A percentile compares a stretch with the other conserved stretches of the same genome.
phyloP scores from a whole-genome alignment of 2,113 vertebrate genomes.

The Rhea pennata region DNA sequence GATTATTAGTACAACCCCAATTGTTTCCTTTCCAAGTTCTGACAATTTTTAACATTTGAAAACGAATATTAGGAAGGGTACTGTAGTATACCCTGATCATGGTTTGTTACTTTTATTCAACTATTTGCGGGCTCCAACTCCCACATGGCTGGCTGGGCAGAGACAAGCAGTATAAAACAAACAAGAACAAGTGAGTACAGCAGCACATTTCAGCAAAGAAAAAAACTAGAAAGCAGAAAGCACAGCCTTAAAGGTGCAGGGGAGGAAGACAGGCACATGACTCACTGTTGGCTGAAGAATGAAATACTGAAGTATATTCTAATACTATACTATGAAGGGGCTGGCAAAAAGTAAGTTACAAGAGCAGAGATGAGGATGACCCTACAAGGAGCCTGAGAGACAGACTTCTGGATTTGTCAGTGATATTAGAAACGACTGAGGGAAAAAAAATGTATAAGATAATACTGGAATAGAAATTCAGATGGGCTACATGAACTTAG shows the following conservation, averaged over 20 bases:
- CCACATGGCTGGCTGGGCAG: background rate
- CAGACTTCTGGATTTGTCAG: background rate
- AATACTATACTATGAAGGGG: background rate
- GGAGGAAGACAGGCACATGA: background rate
- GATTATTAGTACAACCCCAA: background rate
- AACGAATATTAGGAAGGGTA: background rate
- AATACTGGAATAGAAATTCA: background rate
- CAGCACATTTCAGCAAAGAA: background rate
- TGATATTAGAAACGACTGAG: background rate
- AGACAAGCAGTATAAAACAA: conserved; percentile 12
- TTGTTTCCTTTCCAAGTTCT: background rate
- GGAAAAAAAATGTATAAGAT: background rate
- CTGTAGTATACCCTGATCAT: background rate
- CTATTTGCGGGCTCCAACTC: background rate
- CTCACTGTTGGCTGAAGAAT: background rate
- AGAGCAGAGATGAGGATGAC: background rate
- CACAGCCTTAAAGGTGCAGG: background rate
- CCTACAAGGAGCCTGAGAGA: background rate
- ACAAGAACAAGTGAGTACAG: background rate
- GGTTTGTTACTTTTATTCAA: conserved; percentile 1
- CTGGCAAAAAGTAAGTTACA: background rate
- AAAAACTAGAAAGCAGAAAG: background rate
- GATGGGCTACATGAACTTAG: background rate
- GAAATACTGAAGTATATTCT: background rate
- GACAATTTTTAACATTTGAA: background rate